These are phyloP conservation scores for Ochotona curzoniae DNA, from an alignment of 2,113 vertebrate species.

Conservation along the genomic window DNA sequence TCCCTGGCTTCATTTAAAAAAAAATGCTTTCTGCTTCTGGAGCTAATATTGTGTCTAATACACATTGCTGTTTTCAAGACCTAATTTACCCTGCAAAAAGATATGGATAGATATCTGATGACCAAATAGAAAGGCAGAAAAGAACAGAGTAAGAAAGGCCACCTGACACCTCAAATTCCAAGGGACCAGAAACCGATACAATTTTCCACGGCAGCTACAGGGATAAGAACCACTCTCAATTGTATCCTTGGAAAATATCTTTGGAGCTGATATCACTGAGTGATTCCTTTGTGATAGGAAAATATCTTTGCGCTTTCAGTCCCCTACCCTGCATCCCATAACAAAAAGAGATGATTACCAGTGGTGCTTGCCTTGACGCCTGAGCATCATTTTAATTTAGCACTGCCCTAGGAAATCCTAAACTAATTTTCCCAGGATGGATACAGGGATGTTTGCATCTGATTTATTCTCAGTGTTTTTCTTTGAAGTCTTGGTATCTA, in stretches of 20 bases:
- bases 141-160: background rate
- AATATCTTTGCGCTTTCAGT: conserved; percentile 34
- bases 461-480: conserved; percentile 81
- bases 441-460: conserved; percentile 81
- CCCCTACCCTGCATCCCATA: background rate
- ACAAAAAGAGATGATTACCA: conserved; percentile 39
- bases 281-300: conserved; percentile 40
- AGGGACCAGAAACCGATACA: background rate
- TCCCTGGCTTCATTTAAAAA: conserved; percentile 86
- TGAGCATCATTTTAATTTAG: conserved; percentile 74
- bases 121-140: conserved; percentile 40
- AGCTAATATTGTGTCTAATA: conserved; percentile 71
- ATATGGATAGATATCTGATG: conserved; percentile 61
- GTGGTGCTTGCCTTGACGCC: conserved; percentile 56
- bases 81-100: conserved; percentile 75
- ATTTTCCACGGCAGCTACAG: background rate
- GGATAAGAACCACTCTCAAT: background rate
- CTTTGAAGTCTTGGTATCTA: conserved; percentile 85
- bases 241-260: conserved; percentile 35
- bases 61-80: conserved; percentile 70
- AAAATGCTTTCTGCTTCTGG: conserved; percentile 79
- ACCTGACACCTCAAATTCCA: conserved; percentile 42
- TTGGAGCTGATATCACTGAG: background rate
- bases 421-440: conserved; percentile 83
- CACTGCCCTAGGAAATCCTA: conserved; percentile 80